A percentile compares a stretch with the other conserved stretches of the same genome.
Conservation (phyloP, 1,140 invertebrate species). For the Yoshiicerus persimilis region DNA sequence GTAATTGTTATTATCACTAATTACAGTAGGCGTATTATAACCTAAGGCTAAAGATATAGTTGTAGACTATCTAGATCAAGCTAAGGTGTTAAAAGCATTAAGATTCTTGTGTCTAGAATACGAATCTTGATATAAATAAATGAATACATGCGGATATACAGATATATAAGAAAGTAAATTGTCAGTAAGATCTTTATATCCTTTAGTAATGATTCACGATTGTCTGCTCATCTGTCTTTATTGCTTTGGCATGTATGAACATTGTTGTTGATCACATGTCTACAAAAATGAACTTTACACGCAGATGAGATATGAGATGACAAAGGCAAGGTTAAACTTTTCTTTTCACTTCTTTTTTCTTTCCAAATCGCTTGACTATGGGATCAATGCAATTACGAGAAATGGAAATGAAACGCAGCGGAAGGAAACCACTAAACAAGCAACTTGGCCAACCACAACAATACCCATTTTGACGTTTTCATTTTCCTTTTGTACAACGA, state of each 20-base stretch:
- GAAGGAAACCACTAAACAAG: background rate
- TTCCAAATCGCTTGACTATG: background rate
- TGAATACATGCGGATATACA: background rate
- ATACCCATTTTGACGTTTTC: background rate
- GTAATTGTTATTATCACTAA: background rate
- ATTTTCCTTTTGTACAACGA: background rate
- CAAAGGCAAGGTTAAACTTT: background rate
- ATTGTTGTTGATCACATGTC: background rate
- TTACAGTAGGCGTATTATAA: background rate
- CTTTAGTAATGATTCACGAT: background rate
- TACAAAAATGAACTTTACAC: background rate
- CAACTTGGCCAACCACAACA: background rate
- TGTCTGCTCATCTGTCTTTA: background rate
- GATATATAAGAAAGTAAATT: background rate
- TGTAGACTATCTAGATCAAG: background rate
- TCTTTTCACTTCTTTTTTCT: background rate
- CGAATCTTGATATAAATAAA: too few relatives aligned
- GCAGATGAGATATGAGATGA: background rate
- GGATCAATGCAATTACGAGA: background rate
- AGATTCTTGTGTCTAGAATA: background rate
- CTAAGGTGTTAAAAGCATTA: background rate
- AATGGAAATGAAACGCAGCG: background rate
- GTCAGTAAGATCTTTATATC: background rate
- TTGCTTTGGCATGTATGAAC: background rate
- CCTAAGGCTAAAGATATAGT: background rate